Percentiles rank a stretch among this genome's conserved stretches.
These are phyloP conservation scores for Falco columbarius DNA, from an alignment of 2,797 vertebrate genomes.

Conservation along the genomic window DNA sequence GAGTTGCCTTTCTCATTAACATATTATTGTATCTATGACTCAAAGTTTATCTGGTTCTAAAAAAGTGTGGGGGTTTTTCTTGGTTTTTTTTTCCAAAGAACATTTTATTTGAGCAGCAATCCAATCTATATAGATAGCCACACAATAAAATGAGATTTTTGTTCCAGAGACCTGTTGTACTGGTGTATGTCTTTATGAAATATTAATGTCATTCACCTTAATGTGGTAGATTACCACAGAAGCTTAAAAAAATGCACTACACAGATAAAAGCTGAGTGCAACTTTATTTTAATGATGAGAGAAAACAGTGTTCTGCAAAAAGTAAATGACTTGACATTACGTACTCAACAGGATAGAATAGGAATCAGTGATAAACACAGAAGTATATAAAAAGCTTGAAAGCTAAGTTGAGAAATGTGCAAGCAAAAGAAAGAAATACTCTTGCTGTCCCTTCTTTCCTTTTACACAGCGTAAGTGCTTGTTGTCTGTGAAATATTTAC, in stretches of 20 bases:
- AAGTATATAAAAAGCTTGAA: not conserved
- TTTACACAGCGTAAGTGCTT: not conserved
- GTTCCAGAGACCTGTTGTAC: not conserved
- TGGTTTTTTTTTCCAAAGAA: not conserved
- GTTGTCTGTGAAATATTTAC: not conserved
- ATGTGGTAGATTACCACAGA: not conserved
- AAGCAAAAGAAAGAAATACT: not conserved
- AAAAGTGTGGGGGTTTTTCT: not conserved
- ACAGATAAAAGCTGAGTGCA: not conserved
- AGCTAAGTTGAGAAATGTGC: not conserved
- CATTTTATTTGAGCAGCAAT: not conserved
- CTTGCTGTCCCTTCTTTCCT: not conserved
- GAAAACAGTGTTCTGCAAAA: not conserved
- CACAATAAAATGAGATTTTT: conserved; percentile 23
- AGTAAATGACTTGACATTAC: not conserved
- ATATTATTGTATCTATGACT: not conserved
- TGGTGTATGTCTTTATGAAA: not conserved
- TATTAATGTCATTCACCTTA: not conserved
- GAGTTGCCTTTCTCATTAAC: not conserved
- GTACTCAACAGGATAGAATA: not conserved
- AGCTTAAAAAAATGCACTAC: not conserved
- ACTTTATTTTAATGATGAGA: not conserved
- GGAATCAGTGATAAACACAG: not conserved
- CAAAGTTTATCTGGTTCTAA: not conserved
- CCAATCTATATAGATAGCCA: not conserved